Evolutionary conservation across 1,140 invertebrate genomes (phyloP), one percentile per base, ranked within the genome.

Genomic region (Elysia chlorotica): DNA sequence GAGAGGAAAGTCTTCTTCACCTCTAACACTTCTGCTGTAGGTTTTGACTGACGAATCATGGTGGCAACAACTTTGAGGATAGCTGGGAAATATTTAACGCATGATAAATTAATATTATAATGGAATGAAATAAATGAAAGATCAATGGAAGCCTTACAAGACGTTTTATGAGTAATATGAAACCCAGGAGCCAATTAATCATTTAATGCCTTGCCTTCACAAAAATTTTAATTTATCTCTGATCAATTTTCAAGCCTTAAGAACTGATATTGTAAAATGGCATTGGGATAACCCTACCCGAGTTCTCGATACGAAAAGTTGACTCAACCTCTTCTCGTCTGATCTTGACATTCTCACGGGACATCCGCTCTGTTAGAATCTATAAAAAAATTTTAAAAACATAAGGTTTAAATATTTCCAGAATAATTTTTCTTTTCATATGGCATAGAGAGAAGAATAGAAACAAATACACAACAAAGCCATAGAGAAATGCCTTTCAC

Each of bases 51-150:
- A 23, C 96, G 91, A 77, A 99, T 95, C 73, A 99, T 88, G 2
- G 96, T 99, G 4, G 98, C 97, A 31, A 99, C 95, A 17, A 99
- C 97, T 90, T 99, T 99, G 21, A 99, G 90, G 80, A 99, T 95
- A 93, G 97, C 96, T 96, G 90, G 17, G 28, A 65, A 33, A 23
- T 10, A 19, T 33, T 65, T 31, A 65, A 36, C 17, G 6, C 23
- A 28, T 5, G 28, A 5, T 10, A 30, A 33, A 5, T 17, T 31
- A 65, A 31, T 23, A 65, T 17, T 19, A 65, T 10, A 36, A 65
- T 14, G 5, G 33, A 4, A 5, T 14, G 10, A 10, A 48, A 48
- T 33, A 35, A 35, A 19, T 65, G 62, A 63, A 5, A n/a, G n/a
- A n/a, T n/a, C n/a, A n/a, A n/a, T n/a, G n/a, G n/a, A n/a, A n/a